These are phyloP conservation scores for Dasypolia templi DNA, from an alignment of 2,888 invertebrate genomes.

Conservation along the genomic window DNA sequence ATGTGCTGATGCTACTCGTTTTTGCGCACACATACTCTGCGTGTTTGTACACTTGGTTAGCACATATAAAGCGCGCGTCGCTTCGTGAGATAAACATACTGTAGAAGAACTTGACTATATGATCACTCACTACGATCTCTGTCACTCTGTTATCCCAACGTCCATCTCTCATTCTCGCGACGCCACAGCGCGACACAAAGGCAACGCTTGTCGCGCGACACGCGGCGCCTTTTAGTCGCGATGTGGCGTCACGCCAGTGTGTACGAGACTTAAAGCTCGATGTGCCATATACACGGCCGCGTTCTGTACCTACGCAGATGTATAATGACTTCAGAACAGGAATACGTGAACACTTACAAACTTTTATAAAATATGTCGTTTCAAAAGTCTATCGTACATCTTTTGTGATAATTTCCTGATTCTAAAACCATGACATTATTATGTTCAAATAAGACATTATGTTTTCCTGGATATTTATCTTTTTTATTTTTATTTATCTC, in stretches of 20 bases:
- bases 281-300: not conserved
- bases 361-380: not conserved
- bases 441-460: not conserved
- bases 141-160: not conserved
- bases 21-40: not conserved
- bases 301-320: not conserved
- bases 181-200: too few species aligned
- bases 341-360: not conserved
- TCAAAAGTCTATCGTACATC: not conserved
- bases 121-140: too few species aligned
- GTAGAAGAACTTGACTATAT: not conserved
- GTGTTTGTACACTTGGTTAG: not conserved
- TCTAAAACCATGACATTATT: constrained; percentile 11
- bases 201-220: too few species aligned
- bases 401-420: not conserved
- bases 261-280: too few species aligned
- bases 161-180: too few species aligned
- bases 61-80: not conserved
- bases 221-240: too few species aligned
- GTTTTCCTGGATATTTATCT: not conserved
- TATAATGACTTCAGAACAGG: constrained; percentile 17
- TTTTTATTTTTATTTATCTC: not conserved
- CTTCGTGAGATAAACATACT: not conserved
- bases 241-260: too few species aligned
- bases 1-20: not conserved